phyloP scores from a whole-genome alignment of 2,797 vertebrate genomes.

The Dryobates pubescens region DNA sequence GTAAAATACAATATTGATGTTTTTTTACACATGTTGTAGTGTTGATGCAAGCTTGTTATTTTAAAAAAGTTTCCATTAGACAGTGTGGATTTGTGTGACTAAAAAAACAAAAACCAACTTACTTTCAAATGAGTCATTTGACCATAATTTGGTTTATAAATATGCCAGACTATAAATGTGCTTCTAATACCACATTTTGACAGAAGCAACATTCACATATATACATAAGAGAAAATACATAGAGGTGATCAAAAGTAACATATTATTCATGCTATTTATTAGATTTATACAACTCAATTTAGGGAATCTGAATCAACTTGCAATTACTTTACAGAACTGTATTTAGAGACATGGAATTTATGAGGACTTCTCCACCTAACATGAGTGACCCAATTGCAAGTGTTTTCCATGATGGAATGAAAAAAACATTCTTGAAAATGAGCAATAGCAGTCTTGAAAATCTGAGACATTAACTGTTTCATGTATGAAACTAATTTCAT shows the following conservation, averaged over 20 bases:
- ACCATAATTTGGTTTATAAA: not conserved
- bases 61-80: not conserved
- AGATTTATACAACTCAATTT: not conserved
- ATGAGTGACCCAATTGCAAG: not conserved
- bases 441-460: not conserved
- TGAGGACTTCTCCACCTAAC: not conserved
- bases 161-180: not conserved
- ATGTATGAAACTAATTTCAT: not conserved
- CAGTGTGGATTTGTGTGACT: not conserved
- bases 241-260: not conserved
- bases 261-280: not conserved
- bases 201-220: not conserved
- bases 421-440: not conserved
- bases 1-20: slow-evolving; percentile 50
- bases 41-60: not conserved
- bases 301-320: not conserved
- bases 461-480: not conserved
- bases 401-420: not conserved
- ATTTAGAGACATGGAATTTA: fast-evolving
- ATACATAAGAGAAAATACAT: not conserved
- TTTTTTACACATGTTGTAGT: not conserved
- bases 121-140: not conserved
- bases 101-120: not conserved
- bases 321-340: not conserved
- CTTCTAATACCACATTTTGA: not conserved